Percentiles rank a stretch among this genome's conserved stretches.
Evolutionary conservation across 1,140 invertebrate genomes (phyloP).

Genomic region (Lordiphosa stackelbergi): DNA sequence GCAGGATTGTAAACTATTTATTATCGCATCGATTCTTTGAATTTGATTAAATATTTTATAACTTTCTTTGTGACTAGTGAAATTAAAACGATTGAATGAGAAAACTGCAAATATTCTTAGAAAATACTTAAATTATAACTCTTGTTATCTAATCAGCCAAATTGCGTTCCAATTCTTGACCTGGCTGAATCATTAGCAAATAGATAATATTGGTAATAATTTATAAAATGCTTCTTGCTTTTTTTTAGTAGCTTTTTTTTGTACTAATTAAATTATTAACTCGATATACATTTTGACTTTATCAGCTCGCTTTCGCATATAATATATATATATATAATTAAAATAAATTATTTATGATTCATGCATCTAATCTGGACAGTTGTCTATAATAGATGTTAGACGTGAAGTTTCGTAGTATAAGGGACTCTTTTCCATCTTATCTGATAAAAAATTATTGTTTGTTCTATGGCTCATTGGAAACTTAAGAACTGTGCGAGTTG

Average conservation of each 20-base stretch:
- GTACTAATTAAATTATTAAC: background rate
- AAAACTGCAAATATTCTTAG: background rate
- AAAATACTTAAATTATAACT: background rate
- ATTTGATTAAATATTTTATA: background rate
- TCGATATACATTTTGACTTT: slow-evolving; percentile 5
- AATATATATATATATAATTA: background rate
- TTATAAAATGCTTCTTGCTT: background rate
- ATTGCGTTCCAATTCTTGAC: slow-evolving; percentile 38
- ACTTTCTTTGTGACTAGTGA: background rate
- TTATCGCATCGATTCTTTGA: background rate
- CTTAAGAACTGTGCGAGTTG: slow-evolving; percentile 1
- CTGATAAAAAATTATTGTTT: background rate
- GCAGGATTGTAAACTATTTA: slow-evolving; percentile 3
- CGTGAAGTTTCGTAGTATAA: background rate
- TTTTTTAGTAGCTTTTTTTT: slow-evolving; percentile 2
- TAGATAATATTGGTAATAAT: slow-evolving; percentile 14
- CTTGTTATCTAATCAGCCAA: slow-evolving; percentile 34
- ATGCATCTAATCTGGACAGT: slow-evolving; percentile 1
- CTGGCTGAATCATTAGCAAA: slow-evolving; percentile 14
- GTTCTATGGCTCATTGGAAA: background rate
- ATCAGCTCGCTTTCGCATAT: slow-evolving; percentile 2
- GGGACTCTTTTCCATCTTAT: slow-evolving; percentile 2
- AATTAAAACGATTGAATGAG: too few species aligned
- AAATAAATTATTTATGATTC: background rate
- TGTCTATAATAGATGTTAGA: background rate